Evolutionary conservation across 92 coral and sea anemone genomes (phyloP).

Genomic region (Chrysogorgia sp.): DNA sequence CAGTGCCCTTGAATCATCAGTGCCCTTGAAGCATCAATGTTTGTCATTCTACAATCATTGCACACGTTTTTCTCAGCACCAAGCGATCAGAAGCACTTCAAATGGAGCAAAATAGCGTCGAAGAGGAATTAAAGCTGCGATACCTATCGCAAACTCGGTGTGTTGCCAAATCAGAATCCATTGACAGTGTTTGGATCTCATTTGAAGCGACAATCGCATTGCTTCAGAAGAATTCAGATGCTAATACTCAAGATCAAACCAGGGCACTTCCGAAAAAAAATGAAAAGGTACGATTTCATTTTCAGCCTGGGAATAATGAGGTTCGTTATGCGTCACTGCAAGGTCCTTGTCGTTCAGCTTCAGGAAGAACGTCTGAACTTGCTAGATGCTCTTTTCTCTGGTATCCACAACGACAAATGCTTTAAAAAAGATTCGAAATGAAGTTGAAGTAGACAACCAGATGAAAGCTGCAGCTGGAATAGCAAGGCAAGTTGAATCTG

Average conservation of each 20-base stretch:
- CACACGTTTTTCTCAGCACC: constrained; percentile 37
- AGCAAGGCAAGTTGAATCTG: constrained; percentile 22
- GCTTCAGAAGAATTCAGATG: constrained; percentile 30
- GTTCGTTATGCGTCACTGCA: constrained; percentile 27
- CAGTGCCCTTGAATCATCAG: constrained; percentile 15
- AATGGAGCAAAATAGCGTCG: constrained; percentile 14
- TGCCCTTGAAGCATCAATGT: background rate
- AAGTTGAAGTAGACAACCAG: constrained; percentile 20
- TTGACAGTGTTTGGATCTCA: constrained; percentile 37
- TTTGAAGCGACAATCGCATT: constrained; percentile 14
- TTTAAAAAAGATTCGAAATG: constrained; percentile 18
- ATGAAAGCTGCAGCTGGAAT: constrained; percentile 19
- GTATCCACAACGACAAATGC: constrained; percentile 20
- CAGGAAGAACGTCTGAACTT: constrained; percentile 25
- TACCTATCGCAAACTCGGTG: constrained; percentile 39
- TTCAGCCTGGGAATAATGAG: constrained; percentile 29
- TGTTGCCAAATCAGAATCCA: constrained; percentile 30
- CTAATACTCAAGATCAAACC: constrained; percentile 29
- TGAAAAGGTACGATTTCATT: constrained; percentile 23
- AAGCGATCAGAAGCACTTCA: constrained; percentile 30
- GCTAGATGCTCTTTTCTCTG: constrained; percentile 24
- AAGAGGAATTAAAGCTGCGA: constrained; percentile 33
- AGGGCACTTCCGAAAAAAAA: constrained; percentile 27
- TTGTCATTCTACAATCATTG: constrained; percentile 2
- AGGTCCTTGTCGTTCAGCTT: constrained; percentile 33